phyloP scores from a whole-genome alignment of 1,140 invertebrate species.

The Orchestia grillus region DNA sequence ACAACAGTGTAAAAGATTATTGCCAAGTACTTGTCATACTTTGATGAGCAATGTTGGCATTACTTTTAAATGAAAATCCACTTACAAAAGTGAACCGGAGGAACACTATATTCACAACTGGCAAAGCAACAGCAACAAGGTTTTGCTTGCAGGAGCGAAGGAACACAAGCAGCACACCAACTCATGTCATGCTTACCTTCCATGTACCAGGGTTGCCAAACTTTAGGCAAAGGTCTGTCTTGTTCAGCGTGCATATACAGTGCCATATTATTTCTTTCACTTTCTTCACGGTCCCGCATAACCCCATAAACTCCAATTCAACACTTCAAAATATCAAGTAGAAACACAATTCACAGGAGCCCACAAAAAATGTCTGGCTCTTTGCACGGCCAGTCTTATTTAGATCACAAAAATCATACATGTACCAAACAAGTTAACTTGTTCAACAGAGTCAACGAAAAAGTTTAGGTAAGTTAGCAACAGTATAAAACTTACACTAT shows the following conservation, averaged over 20 bases:
- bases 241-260: slow-evolving; percentile 60
- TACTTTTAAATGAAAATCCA: too few relatives aligned
- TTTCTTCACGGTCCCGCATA: slow-evolving; percentile 44
- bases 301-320: background rate
- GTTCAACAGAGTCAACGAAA: background rate
- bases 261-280: slow-evolving; percentile 59
- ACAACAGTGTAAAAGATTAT: too few relatives aligned
- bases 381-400: background rate
- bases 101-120: too few relatives aligned
- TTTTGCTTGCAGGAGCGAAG: too few relatives aligned
- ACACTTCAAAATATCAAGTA: background rate
- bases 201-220: slow-evolving; percentile 67
- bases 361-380: background rate
- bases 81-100: too few relatives aligned
- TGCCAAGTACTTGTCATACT: too few relatives aligned
- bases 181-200: slow-evolving; percentile 56
- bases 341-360: background rate
- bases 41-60: too few relatives aligned
- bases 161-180: background rate
- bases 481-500: background rate
- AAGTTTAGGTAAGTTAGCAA: background rate
- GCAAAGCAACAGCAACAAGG: too few relatives aligned
- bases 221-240: slow-evolving; percentile 64
- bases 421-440: background rate
- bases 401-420: background rate